Evolutionary conservation across 2,888 invertebrate species (phyloP).

Genomic region (Tillus elongatus): DNA sequence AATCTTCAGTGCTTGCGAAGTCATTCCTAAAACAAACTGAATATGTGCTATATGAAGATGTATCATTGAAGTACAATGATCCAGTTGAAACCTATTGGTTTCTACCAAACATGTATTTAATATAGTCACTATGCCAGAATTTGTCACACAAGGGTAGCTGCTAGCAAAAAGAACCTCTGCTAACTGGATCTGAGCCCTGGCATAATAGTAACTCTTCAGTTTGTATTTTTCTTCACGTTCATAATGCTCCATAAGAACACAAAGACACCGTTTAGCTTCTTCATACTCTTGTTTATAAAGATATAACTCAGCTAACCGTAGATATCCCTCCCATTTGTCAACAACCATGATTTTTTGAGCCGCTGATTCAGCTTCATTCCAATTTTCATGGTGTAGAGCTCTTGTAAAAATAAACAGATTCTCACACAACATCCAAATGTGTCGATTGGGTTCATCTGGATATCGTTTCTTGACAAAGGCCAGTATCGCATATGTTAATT

Average conservation of each 20-base stretch:
- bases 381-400: conserved; percentile 48
- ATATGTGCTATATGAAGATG: conserved; percentile 74
- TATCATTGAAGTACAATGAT: conserved; percentile 64
- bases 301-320: conserved; percentile 49
- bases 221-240: conserved; percentile 47
- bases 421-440: conserved; percentile 61
- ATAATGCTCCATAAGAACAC: conserved; percentile 47
- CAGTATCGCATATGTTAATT: conserved; percentile 49
- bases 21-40: conserved; percentile 64
- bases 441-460: conserved; percentile 52
- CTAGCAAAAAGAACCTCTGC: conserved; percentile 54
- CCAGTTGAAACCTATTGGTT: conserved; percentile 65
- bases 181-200: conserved; percentile 60
- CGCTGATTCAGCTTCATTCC: conserved; percentile 60
- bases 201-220: conserved; percentile 47
- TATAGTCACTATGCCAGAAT: conserved; percentile 44
- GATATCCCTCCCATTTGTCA: conserved; percentile 57
- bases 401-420: conserved; percentile 43
- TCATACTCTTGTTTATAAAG: conserved; percentile 46
- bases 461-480: conserved; percentile 53
- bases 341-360: conserved; percentile 59
- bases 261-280: conserved; percentile 39
- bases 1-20: conserved; percentile 63
- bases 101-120: conserved; percentile 64
- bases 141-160: conserved; percentile 48